Evolutionary conservation across 2,888 invertebrate species (phyloP).

Genomic region (Caenorhabditis afra): DNA sequence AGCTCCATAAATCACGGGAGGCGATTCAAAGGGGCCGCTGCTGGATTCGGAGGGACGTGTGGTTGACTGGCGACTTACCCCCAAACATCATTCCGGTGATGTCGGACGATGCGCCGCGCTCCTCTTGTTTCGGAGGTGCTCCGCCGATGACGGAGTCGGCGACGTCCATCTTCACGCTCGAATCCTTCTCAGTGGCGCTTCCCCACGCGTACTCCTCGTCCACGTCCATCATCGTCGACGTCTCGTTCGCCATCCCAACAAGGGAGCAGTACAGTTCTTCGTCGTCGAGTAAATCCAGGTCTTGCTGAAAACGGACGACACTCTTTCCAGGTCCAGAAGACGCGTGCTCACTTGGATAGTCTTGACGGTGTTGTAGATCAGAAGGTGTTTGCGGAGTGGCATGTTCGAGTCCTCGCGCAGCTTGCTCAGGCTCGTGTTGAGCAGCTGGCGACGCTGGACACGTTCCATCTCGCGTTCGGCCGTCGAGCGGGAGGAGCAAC

Average conservation of each 20-base stretch:
- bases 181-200: slow-evolving; percentile 25
- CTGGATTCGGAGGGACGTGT: background rate
- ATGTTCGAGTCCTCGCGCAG: slow-evolving; percentile 64
- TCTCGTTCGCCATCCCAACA: slow-evolving; percentile 61
- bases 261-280: slow-evolving; percentile 71
- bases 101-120: slow-evolving; percentile 50
- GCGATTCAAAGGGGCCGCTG: slow-evolving; percentile 12
- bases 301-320: slow-evolving; percentile 62
- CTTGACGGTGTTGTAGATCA: slow-evolving; percentile 71
- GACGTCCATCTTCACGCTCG: slow-evolving; percentile 22
- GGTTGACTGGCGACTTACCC: slow-evolving; percentile 11
- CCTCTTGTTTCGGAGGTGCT: slow-evolving; percentile 62
- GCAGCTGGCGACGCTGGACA: slow-evolving; percentile 64
- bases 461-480: slow-evolving; percentile 70
- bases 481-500: slow-evolving; percentile 70
- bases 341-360: slow-evolving; percentile 63
- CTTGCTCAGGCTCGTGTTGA: slow-evolving; percentile 67
- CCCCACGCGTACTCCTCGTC: slow-evolving; percentile 51
- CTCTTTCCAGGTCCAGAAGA: background rate
- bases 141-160: slow-evolving; percentile 45
- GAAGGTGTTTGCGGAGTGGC: slow-evolving; percentile 71
- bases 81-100: slow-evolving; percentile 44
- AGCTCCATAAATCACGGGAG: slow-evolving; percentile 49
- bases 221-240: slow-evolving; percentile 53
- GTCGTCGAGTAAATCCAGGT: slow-evolving; percentile 70